Evolutionary conservation across 2,113 vertebrate genomes (phyloP), one percentile per base, ranked within the genome.

Genomic region (Thryonomys swinderianus): DNA sequence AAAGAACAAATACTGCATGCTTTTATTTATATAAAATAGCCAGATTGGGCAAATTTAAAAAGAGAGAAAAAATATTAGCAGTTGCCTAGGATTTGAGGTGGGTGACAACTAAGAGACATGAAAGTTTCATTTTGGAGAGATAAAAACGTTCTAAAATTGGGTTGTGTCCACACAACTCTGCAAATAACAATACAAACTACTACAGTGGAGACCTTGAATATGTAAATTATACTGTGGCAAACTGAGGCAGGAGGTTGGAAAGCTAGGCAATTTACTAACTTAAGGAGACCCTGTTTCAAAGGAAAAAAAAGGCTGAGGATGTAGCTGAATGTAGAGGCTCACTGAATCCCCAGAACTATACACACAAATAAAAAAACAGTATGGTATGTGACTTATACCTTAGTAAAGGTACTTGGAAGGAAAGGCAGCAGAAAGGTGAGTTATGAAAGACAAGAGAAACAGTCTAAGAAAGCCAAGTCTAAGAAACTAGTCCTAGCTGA

Each of bases 401-500:
- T 45, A 85, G 64, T 40, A 79, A 94, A 78, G 73, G 8, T 61
- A 21, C 61, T 91, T 48, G 25, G 62, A 69, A 45, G 42, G 18
- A 73, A 57, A 34, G 83, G 85, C 18, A 32, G 80, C 37, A 93
- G 55, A 45, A 61, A 57, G n/a, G 18, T 45, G 30, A 45, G 32
- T 80, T 93, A 84, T 48, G 27, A 88, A 92, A 92, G 62, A 30
- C 88, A 88, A 25, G 51, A 71, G 32, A 71, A 67, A 53, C 66
- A 42, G 55, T 86, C 62, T 69, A 57, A 66, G 88, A 90, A 48
- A 88, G 45, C 32, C 30, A 53, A 90, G 37, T 57, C 34, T n/a
- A 69, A 92, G 62, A 80, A 95, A 94, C 84, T 53, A 85, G 87
- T 82, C 73, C 61, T 92, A 73, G 93, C 87, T 95, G 92, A 88